A percentile compares a stretch with the other conserved stretches of the same genome.
Conservation (phyloP, 2,113 vertebrate genomes). For the Odocoileus hemionus region DNA sequence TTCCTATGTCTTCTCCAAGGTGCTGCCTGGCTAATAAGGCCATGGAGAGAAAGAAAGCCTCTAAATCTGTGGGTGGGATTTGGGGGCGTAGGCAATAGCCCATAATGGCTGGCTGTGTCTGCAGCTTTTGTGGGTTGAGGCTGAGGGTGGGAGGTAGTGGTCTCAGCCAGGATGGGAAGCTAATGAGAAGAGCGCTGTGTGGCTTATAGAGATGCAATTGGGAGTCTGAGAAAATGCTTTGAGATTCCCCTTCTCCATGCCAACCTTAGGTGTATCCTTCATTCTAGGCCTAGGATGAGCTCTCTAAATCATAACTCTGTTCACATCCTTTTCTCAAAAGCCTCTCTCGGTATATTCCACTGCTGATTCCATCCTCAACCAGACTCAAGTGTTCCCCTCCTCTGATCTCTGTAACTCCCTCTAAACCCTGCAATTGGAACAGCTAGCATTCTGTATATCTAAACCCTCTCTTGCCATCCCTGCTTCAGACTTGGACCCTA, state of each 20-base stretch:
- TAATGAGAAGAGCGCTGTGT: neutral
- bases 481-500: neutral
- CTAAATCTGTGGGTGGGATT: constrained; percentile 47
- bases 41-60: neutral
- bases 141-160: neutral
- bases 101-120: constrained; percentile 44
- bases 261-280: neutral
- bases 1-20: constrained; percentile 48
- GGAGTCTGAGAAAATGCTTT: neutral
- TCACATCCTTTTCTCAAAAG: neutral
- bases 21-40: constrained; percentile 49
- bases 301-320: neutral
- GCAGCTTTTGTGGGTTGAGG: neutral
- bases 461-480: too few species aligned
- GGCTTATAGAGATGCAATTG: neutral
- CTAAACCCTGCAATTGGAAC: neutral
- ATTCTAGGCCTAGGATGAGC: neutral
- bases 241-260: neutral
- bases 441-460: neutral
- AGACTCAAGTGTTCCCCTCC: neutral
- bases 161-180: neutral
- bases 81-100: neutral
- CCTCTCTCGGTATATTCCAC: too few species aligned
- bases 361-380: neutral
- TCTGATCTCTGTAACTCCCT: neutral